Base-by-base conservation (phyloP, 35 echinoderm and acorn worm species). In the Chiridota heheva region DNA sequence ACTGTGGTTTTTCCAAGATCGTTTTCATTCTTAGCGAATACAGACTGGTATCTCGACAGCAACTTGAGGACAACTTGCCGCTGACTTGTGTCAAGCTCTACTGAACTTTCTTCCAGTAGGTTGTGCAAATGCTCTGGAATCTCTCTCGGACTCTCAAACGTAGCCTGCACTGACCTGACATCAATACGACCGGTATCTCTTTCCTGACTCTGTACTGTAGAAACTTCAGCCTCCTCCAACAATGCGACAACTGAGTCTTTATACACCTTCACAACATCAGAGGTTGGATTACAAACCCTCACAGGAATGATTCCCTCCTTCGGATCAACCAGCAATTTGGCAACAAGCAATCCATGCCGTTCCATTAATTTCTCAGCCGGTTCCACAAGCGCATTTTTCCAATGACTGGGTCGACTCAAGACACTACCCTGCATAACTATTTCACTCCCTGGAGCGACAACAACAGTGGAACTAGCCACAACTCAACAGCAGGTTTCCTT, bases 1-100 rank as follows among this genome's bases (percentile, higher is more conserved):
- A 64, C 25, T 6, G 43, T 41, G 22, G 86, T 84, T 4, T 41
- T 68, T 1, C 86, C 80, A 38, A 76, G 63, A 63, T 86, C 82
- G 17, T 86, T 36, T 20, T 18, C 18, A 51, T 29, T 40, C 18
- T 39, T 56, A 39, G 82, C 40, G 40, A 77, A 86, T 6, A 86
- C 78, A 82, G 41, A 58, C 25, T 70, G 31, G 28, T 70, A 67
- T 42, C 26, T 51, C n/a, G n/a, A n/a, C n/a, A n/a, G n/a, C n/a
- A n/a, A n/a, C n/a, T n/a, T n/a, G n/a, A n/a, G n/a, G n/a, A n/a
- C n/a, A n/a, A n/a, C n/a, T n/a, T n/a, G n/a, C n/a, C n/a, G n/a
- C n/a, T n/a, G n/a, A n/a, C n/a, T n/a, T n/a, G n/a, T n/a, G n/a
- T n/a, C n/a, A n/a, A n/a, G n/a, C n/a, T n/a, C n/a, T n/a, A n/a